A percentile compares a stretch with the other conserved stretches of the same genome.
Conservation (phyloP, 1,140 invertebrate genomes). For the Contarinia nasturtii region DNA sequence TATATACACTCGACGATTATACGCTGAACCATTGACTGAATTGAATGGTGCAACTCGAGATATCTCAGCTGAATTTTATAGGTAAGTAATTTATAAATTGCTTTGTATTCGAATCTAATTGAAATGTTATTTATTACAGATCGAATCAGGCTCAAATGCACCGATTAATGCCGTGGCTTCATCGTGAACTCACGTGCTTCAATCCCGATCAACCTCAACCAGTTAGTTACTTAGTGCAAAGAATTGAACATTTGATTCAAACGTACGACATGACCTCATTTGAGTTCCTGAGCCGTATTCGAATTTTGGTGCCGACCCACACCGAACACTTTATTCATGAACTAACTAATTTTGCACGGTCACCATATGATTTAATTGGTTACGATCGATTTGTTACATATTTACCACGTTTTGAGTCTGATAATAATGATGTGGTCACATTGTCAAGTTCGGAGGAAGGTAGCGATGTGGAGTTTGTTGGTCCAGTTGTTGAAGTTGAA, state of each 20-base stretch:
- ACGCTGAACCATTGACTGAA: slow-evolving; percentile 44
- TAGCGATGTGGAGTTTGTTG: too few relatives aligned
- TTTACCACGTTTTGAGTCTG: slow-evolving; percentile 13
- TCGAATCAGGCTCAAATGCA: slow-evolving; percentile 58
- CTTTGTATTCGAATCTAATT: not conserved
- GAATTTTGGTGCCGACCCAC: slow-evolving; percentile 33
- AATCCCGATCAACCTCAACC: slow-evolving; percentile 41
- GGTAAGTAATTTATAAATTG: slow-evolving; percentile 27
- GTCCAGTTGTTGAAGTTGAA: too few relatives aligned
- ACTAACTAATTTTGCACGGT: slow-evolving; percentile 66
- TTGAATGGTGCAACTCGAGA: slow-evolving; percentile 46
- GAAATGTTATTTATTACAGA: slow-evolving; percentile 22
- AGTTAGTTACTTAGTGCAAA: slow-evolving; percentile 40
- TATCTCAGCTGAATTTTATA: slow-evolving; percentile 51
- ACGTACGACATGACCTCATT: slow-evolving; percentile 48
- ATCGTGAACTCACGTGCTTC: slow-evolving; percentile 54
- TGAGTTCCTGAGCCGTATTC: slow-evolving; percentile 43
- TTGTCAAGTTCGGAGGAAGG: too few relatives aligned
- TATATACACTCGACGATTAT: slow-evolving; percentile 58
- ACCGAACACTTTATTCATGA: slow-evolving; percentile 79
- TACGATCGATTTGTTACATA: slow-evolving; percentile 43
- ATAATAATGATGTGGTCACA: too few relatives aligned
- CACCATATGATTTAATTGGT: slow-evolving; percentile 63
- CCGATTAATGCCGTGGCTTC: slow-evolving; percentile 72
- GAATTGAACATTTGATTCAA: slow-evolving; percentile 48